These are phyloP conservation scores for Salvelinus alpinus DNA, from an alignment of 2,113 vertebrate species.

Conservation along the genomic window DNA sequence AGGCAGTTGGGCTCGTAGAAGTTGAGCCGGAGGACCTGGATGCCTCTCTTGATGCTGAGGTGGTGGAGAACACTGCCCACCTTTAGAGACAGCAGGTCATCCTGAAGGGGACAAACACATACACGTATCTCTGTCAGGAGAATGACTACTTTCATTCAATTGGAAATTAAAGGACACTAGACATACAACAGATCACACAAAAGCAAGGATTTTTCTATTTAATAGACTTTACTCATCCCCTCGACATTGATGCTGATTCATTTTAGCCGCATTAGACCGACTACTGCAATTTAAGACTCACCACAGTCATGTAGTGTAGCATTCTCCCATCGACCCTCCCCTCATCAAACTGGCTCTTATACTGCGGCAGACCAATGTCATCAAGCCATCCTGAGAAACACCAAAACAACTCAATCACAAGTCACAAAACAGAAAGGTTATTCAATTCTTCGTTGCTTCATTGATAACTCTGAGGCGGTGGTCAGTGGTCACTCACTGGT, in stretches of 20 bases:
- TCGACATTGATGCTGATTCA: background rate
- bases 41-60: constrained; percentile 94
- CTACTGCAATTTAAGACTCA: constrained; percentile 62
- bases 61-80: constrained; percentile 95
- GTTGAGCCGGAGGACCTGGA: constrained; percentile 93
- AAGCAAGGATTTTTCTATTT: background rate
- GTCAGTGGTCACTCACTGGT: constrained; percentile 81
- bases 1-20: constrained; percentile 88
- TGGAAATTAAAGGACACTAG: too few species aligned
- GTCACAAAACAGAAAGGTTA: background rate
- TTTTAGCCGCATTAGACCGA: background rate
- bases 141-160: background rate
- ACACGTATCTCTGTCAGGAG: too few species aligned
- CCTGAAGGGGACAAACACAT: constrained; percentile 67
- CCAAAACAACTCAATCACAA: background rate
- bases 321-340: constrained; percentile 90
- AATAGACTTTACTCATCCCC: background rate
- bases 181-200: background rate
- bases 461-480: background rate
- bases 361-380: constrained; percentile 96
- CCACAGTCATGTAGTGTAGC: constrained; percentile 94
- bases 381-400: constrained; percentile 88
- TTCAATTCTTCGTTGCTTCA: background rate
- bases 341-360: constrained; percentile 97
- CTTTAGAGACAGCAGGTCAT: constrained; percentile 92